phyloP scores from a whole-genome alignment of 2,797 vertebrate species.

The Triplophysa bombifrons region DNA sequence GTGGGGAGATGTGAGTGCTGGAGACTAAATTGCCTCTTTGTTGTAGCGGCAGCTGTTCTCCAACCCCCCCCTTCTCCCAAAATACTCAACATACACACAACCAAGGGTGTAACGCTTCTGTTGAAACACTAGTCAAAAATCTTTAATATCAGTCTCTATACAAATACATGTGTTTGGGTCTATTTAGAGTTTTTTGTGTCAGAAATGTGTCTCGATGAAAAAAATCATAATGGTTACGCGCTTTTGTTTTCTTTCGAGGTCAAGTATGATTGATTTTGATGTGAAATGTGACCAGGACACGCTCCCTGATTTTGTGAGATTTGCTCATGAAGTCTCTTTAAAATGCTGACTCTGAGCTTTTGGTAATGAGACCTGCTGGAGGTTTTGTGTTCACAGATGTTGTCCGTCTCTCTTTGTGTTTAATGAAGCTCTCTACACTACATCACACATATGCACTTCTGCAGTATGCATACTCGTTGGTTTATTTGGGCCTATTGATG shows the following conservation, averaged over 20 bases:
- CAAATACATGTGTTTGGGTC: no score
- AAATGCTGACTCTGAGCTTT: neutral
- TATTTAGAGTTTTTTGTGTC: no score
- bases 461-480: slow-evolving; percentile 41
- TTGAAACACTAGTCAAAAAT: neutral
- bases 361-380: slow-evolving; percentile 53
- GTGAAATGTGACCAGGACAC: neutral
- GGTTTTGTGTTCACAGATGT: slow-evolving; percentile 43
- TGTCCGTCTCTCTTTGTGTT: slow-evolving; percentile 10
- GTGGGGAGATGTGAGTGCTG: slow-evolving; percentile 47
- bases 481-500: slow-evolving; percentile 15
- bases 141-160: neutral
- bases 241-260: no score
- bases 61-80: neutral
- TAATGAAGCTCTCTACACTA: slow-evolving; percentile 34
- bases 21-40: slow-evolving; percentile 58
- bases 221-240: no score
- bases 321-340: neutral
- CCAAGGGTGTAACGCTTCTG: slow-evolving; percentile 3
- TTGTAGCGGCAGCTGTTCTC: slow-evolving; percentile 56
- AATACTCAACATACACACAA: neutral
- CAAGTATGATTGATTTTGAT: no score
- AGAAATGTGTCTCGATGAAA: no score
- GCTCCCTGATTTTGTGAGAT: neutral
- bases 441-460: slow-evolving; percentile 44